phyloP scores from a whole-genome alignment of 2,888 invertebrate genomes.

The Iphiclides podalirius region DNA sequence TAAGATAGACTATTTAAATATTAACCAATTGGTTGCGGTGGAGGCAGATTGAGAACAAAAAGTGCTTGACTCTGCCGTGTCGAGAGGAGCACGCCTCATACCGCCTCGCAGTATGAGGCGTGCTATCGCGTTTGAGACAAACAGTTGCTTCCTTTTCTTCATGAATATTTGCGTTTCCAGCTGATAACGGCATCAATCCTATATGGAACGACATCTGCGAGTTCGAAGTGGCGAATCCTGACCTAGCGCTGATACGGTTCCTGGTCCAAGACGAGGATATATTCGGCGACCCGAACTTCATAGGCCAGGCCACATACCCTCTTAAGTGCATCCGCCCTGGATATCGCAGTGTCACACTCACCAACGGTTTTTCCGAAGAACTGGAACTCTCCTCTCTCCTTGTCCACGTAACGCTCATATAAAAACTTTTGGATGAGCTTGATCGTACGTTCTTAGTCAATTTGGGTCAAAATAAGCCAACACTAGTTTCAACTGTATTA shows the following conservation, averaged over 20 bases:
- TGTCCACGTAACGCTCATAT: constrained; percentile 78
- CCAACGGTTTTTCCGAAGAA: constrained; percentile 95
- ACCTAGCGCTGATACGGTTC: constrained; percentile 91
- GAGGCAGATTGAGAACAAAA: too few species aligned
- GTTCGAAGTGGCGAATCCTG: constrained; percentile 89
- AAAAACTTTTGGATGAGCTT: too few species aligned
- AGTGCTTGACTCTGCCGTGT: too few species aligned
- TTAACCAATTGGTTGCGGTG: too few species aligned
- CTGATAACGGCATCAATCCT: constrained; percentile 96
- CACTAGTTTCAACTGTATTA: not conserved
- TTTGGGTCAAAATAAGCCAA: constrained; percentile 1
- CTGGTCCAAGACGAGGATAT: constrained; percentile 97
- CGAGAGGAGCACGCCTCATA: too few species aligned
- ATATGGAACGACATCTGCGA: constrained; percentile 94
- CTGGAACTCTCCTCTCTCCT: constrained; percentile 94
- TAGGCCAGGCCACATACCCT: constrained; percentile 97
- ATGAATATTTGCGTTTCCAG: too few species aligned
- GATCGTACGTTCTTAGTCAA: not conserved
- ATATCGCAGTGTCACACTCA: constrained; percentile 93
- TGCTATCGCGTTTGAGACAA: too few species aligned
- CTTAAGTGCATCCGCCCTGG: constrained; percentile 90
- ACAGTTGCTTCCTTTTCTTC: too few species aligned
- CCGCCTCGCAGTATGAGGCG: too few species aligned
- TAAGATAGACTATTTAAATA: too few species aligned
- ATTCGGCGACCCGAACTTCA: constrained; percentile 97